Base-by-base conservation (phyloP, 2,797 vertebrate genomes). In the Acanthurus leucopareius region DNA sequence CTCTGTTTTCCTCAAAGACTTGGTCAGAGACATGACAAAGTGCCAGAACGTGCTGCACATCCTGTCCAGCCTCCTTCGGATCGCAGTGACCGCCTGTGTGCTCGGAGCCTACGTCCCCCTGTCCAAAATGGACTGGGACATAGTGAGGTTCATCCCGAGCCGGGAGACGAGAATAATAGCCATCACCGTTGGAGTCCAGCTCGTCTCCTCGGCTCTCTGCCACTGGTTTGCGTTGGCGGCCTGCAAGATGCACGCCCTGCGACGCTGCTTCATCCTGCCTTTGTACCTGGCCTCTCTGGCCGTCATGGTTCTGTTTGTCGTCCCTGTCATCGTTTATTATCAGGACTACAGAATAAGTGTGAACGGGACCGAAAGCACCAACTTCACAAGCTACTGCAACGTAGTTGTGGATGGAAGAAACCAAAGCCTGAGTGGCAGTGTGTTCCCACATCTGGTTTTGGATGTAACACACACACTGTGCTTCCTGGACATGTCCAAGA, bases 181-280 rank as follows among this genome's bases (percentile, higher is more conserved):
- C 60, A 80, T 87, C 64, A 86, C 88, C 63, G 52, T 94, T 10
- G 89, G 69, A 4, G 79, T 94, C 64, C 95, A 96, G 88, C 89
- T 93, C 32, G 11, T 83, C 52, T 94, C 94, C 57, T 95, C 94
- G 0, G 90, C 73, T 1, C 62, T 95, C 67, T 95, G 94, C 73
- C 91, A 91, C 42, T 94, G 94, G 93, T 92, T 95, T 80, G 83
- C 86, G 2, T 57, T 95, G 25, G 86, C 78, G 1, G 93, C 94
- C 28, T 95, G 94, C 35, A 96, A 96, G 86, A 95, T 96, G 92
- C 94, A 95, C 3, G 90, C 89, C 35, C 10, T 95, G 60, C 86
- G 89, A 1, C 87, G 89, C 0, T 88, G 94, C 86, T 96, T 95
- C 69, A 59, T 93, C 2, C 2, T 93, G 5, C 94, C 95, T 47